Evolutionary conservation across 2,888 invertebrate species (phyloP).

Genomic region (Hypselothyrea guttata): DNA sequence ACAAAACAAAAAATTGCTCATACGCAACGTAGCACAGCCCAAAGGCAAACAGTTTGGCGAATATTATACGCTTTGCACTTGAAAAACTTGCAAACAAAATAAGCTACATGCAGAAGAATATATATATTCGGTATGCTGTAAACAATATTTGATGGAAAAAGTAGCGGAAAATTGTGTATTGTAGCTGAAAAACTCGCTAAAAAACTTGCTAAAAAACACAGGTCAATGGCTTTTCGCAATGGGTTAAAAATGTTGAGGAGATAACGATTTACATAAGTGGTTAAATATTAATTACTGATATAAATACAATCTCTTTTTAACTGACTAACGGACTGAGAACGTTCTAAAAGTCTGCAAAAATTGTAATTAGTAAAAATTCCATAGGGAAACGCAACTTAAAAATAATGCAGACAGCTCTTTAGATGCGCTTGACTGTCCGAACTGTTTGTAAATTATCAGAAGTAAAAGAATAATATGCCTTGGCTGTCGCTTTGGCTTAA

Average conservation of each 20-base stretch:
- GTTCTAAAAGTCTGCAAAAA: too few relatives aligned
- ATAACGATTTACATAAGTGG: too few relatives aligned
- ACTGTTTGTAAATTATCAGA: constrained; percentile 4
- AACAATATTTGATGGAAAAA: too few relatives aligned
- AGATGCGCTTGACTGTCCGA: background rate
- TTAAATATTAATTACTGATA: too few relatives aligned
- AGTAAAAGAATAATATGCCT: background rate
- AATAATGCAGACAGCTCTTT: too few relatives aligned
- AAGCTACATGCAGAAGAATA: constrained; percentile 2
- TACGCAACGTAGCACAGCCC: constrained; percentile 55
- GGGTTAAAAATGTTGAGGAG: background rate
- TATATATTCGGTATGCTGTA: background rate
- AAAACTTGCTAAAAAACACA: too few relatives aligned
- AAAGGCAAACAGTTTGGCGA: constrained; percentile 11
- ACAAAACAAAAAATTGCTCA: constrained; percentile 54
- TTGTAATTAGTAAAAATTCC: too few relatives aligned
- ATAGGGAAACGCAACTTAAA: too few relatives aligned
- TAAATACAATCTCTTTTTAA: too few relatives aligned
- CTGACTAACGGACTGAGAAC: too few relatives aligned
- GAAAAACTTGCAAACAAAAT: constrained; percentile 9
- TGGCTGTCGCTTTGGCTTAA: background rate
- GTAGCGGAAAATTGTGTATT: too few relatives aligned
- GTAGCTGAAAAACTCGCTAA: too few relatives aligned
- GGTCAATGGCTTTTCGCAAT: constrained; percentile 55
- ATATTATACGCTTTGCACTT: constrained; percentile 37